Evolutionary conservation across 2,113 vertebrate genomes (phyloP).

Genomic region (Thalassoma bifasciatum): DNA sequence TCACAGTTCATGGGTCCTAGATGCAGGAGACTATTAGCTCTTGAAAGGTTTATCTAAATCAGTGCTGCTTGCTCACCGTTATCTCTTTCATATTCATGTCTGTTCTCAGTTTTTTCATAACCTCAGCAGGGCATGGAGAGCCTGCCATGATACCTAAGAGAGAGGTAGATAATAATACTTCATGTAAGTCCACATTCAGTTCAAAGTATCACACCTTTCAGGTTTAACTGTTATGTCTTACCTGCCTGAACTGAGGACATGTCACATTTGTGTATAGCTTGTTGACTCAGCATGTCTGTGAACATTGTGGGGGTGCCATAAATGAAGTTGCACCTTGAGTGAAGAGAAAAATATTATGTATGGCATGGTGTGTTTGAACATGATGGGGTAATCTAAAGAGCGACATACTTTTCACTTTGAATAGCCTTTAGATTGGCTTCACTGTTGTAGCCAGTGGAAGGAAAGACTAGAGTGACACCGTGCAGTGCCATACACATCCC

Average conservation of each 20-base stretch:
- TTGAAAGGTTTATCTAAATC: background rate
- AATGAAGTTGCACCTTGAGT: slow-evolving; percentile 82
- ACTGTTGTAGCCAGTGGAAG: slow-evolving; percentile 83
- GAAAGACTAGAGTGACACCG: slow-evolving; percentile 85
- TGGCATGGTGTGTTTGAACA: background rate
- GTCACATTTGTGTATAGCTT: slow-evolving; percentile 83
- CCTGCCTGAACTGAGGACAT: slow-evolving; percentile 85
- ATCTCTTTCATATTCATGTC: slow-evolving; percentile 86
- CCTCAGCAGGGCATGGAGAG: slow-evolving; percentile 86
- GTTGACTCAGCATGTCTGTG: slow-evolving; percentile 89
- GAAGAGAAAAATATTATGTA: background rate
- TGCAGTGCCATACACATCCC: slow-evolving; percentile 85
- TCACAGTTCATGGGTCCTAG: background rate
- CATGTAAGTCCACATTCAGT: background rate
- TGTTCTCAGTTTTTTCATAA: slow-evolving; percentile 80
- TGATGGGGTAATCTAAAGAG: rapidly evolving
- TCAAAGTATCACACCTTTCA: background rate
- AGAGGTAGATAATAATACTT: background rate
- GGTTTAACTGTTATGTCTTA: slow-evolving; percentile 68
- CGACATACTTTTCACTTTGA: slow-evolving; percentile 86
- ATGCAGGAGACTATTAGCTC: background rate
- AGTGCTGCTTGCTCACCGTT: slow-evolving; percentile 78
- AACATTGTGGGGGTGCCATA: slow-evolving; percentile 94
- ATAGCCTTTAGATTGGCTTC: slow-evolving; percentile 85
- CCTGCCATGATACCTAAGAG: slow-evolving; percentile 87